Conservation (phyloP, 2,797 vertebrate genomes). For the Aselliscus stoliczkanus region DNA sequence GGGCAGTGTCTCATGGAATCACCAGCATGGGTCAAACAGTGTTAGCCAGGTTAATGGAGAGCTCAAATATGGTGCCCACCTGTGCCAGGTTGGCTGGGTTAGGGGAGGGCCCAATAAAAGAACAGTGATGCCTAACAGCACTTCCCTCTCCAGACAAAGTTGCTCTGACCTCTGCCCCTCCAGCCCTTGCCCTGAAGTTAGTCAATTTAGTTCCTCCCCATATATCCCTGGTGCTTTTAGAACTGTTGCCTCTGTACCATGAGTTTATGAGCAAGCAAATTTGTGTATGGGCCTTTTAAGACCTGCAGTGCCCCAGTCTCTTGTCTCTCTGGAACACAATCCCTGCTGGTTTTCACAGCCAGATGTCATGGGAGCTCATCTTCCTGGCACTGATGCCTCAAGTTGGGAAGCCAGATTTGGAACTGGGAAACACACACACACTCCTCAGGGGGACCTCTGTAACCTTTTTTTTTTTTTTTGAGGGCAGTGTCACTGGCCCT, state of each 20-base stretch:
- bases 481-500: too few species aligned
- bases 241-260: not conserved
- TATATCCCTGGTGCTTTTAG: not conserved
- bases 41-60: not conserved
- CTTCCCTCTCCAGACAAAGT: not conserved
- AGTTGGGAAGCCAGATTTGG: not conserved
- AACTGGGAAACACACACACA: too few species aligned
- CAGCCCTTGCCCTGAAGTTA: not conserved
- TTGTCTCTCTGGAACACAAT: not conserved
- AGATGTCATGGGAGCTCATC: not conserved
- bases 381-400: not conserved
- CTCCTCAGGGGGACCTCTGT: too few species aligned
- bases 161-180: not conserved
- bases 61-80: not conserved
- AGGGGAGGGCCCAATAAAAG: not conserved
- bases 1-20: not conserved
- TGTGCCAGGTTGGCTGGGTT: not conserved
- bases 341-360: not conserved
- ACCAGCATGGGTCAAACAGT: not conserved
- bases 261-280: not conserved
- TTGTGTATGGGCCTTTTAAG: not conserved
- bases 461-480: too few species aligned
- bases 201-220: not conserved
- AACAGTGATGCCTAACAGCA: not conserved
- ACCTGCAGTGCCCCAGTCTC: not conserved